phyloP scores from a whole-genome alignment of 1,140 invertebrate genomes.

The Drosophila sulfurigaster region DNA sequence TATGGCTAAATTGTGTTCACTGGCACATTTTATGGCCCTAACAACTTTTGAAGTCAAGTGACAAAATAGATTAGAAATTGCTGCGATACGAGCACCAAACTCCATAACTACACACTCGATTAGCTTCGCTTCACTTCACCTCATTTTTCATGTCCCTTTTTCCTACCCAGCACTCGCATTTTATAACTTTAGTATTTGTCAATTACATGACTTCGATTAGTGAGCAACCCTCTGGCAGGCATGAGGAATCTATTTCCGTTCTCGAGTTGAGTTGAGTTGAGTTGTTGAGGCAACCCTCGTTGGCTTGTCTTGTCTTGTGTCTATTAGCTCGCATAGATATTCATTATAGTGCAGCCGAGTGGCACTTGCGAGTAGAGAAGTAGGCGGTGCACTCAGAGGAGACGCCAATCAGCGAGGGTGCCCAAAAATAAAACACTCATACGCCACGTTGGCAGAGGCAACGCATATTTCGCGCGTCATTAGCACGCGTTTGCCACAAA shows the following conservation, averaged over 20 bases:
- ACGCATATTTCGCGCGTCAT: conserved; percentile 84
- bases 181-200: conserved; percentile 6
- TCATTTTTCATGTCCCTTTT: background rate
- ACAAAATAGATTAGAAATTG: background rate
- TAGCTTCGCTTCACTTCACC: background rate
- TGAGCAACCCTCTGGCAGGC: background rate
- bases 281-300: background rate
- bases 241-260: conserved; percentile 1
- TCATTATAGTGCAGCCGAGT: conserved; percentile 24
- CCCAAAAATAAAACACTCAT: conserved; percentile 72
- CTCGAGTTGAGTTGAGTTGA: background rate
- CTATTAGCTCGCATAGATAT: conserved; percentile 1
- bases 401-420: conserved; percentile 37
- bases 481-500: conserved; percentile 64
- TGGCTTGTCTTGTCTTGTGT: background rate
- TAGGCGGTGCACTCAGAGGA: conserved; percentile 1
- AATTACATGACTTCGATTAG: conserved; percentile 4
- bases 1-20: no score
- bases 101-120: background rate
- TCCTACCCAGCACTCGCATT: background rate
- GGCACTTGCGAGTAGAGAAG: conserved; percentile 2
- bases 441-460: conserved; percentile 43
- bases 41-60: background rate
- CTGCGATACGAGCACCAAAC: no score
- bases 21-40: no score